Evolutionary conservation across 1,140 invertebrate species (phyloP).

Genomic region (Penaeus japonicus): DNA sequence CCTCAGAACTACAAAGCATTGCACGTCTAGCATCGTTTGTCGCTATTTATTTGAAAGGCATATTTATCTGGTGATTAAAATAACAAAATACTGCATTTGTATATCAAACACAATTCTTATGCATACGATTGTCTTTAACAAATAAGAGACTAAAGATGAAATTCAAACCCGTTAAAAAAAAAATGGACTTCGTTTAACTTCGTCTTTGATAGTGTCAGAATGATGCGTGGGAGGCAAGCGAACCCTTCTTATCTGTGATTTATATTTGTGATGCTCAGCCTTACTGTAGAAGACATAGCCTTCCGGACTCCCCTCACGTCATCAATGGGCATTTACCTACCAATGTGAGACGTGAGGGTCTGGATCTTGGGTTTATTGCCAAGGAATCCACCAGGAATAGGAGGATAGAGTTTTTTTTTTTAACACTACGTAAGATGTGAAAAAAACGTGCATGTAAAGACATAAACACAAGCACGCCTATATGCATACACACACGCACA

Average conservation of each 20-base stretch:
- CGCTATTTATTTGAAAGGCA: constrained; percentile 39
- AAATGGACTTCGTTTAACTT: not conserved
- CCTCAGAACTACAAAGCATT: not conserved
- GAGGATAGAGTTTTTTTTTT: too few relatives aligned
- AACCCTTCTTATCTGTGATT: constrained; percentile 35
- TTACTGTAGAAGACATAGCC: constrained; percentile 1
- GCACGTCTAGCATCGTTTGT: constrained; percentile 14
- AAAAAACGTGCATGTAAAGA: too few relatives aligned
- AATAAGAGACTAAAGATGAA: not conserved
- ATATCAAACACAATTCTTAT: too few relatives aligned
- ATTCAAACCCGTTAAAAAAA: not conserved
- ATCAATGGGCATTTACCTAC: too few relatives aligned
- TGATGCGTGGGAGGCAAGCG: not conserved
- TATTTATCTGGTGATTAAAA: constrained; percentile 2
- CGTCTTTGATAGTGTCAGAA: not conserved
- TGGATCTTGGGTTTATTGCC: too few relatives aligned
- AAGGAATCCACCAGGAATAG: too few relatives aligned
- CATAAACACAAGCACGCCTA: too few relatives aligned
- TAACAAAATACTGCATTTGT: not conserved
- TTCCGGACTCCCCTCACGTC: too few relatives aligned
- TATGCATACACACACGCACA: too few relatives aligned
- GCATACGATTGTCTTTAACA: not conserved
- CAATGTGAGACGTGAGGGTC: too few relatives aligned
- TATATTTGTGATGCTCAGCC: constrained; percentile 42
- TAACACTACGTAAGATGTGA: too few relatives aligned